These are phyloP conservation scores for Drosophila orena DNA, from an alignment of 1,140 invertebrate species.

Conservation along the genomic window DNA sequence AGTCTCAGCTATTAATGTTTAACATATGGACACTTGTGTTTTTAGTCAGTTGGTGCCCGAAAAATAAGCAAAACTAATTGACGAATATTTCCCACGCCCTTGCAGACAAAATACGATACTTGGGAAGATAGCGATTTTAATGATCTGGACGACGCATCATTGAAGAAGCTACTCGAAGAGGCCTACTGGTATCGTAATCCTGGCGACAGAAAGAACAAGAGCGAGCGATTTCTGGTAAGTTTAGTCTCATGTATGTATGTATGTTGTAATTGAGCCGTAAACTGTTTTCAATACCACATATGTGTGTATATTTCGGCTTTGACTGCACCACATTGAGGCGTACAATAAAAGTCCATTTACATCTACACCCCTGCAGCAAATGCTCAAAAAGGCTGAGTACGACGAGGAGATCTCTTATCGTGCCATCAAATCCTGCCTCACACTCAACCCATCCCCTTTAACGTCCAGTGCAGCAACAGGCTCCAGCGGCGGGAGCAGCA, in stretches of 20 bases:
- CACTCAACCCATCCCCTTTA: conserved; percentile 61
- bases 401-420: conserved; percentile 78
- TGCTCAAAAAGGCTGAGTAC: conserved; percentile 84
- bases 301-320: too few relatives aligned
- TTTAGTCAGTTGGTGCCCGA: conserved; percentile 2
- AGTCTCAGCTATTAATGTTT: too few relatives aligned
- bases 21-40: not conserved
- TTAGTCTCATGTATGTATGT: not conserved
- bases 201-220: conserved; percentile 90
- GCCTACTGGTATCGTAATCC: conserved; percentile 90
- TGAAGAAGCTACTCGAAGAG: conserved; percentile 89
- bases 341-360: too few relatives aligned
- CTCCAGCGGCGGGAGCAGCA: conserved; percentile 31
- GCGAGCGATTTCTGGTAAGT: conserved; percentile 89
- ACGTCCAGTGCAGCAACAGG: conserved; percentile 38
- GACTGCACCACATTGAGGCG: too few relatives aligned
- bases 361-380: conserved; percentile 58
- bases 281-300: too few relatives aligned
- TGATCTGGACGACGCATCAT: conserved; percentile 87
- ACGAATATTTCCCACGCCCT: not conserved
- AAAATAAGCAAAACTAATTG: conserved; percentile 4
- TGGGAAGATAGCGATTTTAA: conserved; percentile 89
- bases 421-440: conserved; percentile 69
- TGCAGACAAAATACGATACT: conserved; percentile 76
- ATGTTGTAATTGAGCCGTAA: too few relatives aligned